These are phyloP conservation scores for Girardinus metallicus DNA, from an alignment of 2,797 vertebrate genomes.

Conservation along the genomic window DNA sequence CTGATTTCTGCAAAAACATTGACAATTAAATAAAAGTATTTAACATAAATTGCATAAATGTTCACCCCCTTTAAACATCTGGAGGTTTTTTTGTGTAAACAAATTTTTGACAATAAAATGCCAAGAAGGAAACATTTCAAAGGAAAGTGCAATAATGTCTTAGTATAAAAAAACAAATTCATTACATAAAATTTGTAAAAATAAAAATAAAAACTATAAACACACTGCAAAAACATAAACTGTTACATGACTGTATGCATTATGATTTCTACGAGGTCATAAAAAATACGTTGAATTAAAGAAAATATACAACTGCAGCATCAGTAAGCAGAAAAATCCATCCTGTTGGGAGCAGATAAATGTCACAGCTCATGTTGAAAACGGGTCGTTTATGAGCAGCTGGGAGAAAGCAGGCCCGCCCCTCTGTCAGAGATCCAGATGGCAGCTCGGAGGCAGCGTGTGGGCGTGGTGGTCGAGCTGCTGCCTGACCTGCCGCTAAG, in stretches of 20 bases:
- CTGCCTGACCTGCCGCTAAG: slow-evolving; percentile 43
- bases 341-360: slow-evolving; percentile 16
- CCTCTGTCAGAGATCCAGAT: slow-evolving; percentile 25
- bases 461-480: slow-evolving; percentile 32
- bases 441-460: slow-evolving; percentile 59
- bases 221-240: no score
- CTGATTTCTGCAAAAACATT: no score
- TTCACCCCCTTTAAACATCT: background rate
- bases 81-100: background rate
- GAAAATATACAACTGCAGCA: background rate
- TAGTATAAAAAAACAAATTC: background rate
- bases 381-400: slow-evolving; percentile 21
- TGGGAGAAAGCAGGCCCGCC: slow-evolving; percentile 29
- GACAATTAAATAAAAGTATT: no score
- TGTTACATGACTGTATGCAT: background rate
- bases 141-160: background rate
- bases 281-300: background rate
- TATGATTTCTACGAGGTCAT: background rate
- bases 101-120: background rate
- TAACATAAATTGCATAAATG: no score
- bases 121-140: background rate
- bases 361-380: slow-evolving; percentile 22
- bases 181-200: background rate
- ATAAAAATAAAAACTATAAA: background rate
- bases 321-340: background rate